Percentiles rank a stretch among this genome's conserved stretches.
Evolutionary conservation across 2,113 vertebrate species (phyloP).

Genomic region (Philantomba maxwellii): DNA sequence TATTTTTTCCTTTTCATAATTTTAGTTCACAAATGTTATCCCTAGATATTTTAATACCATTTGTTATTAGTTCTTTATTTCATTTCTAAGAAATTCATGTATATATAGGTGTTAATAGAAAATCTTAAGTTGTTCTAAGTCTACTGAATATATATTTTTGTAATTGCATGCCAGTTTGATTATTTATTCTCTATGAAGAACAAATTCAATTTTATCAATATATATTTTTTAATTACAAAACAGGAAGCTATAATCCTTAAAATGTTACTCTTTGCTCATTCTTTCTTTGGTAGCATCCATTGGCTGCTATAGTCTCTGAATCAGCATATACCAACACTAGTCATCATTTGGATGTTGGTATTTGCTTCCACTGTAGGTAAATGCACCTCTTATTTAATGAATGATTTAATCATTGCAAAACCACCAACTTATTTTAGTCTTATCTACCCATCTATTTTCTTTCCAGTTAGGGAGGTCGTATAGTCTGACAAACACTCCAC

Average conservation of each 20-base stretch:
- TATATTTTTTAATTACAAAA: not conserved
- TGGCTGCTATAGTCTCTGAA: accelerated
- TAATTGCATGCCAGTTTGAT: not conserved
- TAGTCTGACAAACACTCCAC: not conserved
- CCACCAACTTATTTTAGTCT: not conserved
- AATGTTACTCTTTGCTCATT: not conserved
- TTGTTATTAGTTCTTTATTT: not conserved
- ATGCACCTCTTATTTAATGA: not conserved
- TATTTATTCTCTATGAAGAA: not conserved
- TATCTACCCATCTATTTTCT: not conserved
- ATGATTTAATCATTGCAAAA: not conserved
- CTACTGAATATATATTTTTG: not conserved
- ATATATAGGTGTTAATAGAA: not conserved
- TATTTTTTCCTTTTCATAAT: not conserved
- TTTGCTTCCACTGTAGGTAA: not conserved
- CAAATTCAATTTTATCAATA: not conserved
- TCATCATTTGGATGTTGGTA: not conserved
- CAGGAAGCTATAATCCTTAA: not conserved
- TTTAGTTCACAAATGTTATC: not conserved
- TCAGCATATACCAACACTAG: not conserved
- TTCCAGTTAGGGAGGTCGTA: not conserved
- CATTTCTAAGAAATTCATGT: not conserved
- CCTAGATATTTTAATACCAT: not conserved
- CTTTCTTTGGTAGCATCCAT: not conserved
- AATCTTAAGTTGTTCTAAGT: not conserved